A percentile compares a stretch with the other conserved stretches of the same genome.
Conservation (phyloP, 2,797 vertebrate species). For the Varecia variegata region DNA sequence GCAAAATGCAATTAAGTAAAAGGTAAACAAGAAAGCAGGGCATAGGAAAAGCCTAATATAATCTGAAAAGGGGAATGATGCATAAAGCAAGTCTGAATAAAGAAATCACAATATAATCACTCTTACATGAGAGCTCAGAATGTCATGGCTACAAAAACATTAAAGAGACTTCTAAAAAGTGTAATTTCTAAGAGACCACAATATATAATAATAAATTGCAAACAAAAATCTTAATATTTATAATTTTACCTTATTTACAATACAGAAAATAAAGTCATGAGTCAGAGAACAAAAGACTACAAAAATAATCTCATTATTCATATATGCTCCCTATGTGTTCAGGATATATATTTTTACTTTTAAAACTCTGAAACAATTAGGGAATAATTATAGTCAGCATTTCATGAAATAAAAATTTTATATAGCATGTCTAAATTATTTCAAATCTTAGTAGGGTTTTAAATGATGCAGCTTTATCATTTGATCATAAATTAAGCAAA, state of each 20-base stretch:
- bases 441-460: background rate
- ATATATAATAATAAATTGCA: background rate
- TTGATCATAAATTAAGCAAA: background rate
- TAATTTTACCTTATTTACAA: background rate
- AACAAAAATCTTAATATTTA: background rate
- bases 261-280: background rate
- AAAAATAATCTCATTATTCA: background rate
- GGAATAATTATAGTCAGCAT: background rate
- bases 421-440: background rate
- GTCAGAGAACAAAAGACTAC: background rate
- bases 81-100: background rate
- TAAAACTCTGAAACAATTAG: background rate
- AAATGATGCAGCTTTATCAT: background rate
- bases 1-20: background rate
- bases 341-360: background rate
- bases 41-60: background rate
- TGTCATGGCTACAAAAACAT: background rate
- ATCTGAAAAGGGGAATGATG: background rate
- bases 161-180: background rate
- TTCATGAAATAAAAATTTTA: constrained; percentile 4
- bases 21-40: background rate
- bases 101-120: background rate
- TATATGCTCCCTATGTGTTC: background rate
- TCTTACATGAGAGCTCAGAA: background rate
- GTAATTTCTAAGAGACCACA: background rate